Base-by-base conservation (phyloP, 2,797 vertebrate genomes). In the Notoglanidium macrostoma region DNA sequence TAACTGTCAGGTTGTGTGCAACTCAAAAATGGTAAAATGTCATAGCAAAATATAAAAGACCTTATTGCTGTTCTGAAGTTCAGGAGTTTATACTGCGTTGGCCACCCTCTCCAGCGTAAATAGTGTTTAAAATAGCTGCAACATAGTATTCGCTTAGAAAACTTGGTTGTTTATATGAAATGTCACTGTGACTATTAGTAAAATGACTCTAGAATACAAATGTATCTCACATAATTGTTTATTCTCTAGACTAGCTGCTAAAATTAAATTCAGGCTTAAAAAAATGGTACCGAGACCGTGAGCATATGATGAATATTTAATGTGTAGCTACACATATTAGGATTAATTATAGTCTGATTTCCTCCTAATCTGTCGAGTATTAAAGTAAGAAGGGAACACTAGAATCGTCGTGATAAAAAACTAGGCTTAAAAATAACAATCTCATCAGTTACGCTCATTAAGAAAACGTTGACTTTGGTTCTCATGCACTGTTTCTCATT, bases 381-480 rank as follows among this genome's bases (percentile, higher is more conserved):
- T 92, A 92, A 94, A 83, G 91, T 86, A 91, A 92, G 67, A 82
- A 92, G 88, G 72, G 91, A 92, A 89, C 89, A 90, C 84, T 59
- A 82, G 89, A 91, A 91, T 92, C 86, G 87, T 84, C 74, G 68
- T 89, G 90, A 92, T 85, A 19, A n/a, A 57, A 70, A 92, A 89
- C 59, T 79, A 78, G 81, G 92, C 87, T 89, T 87, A 90, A 89
- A 82, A 92, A 94, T 91, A 94, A 93, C 90, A 94, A 91, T 92
- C 90, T 87, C 88, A 92, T 86, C 85, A 89, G 91, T 94, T 92
- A 93, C 92, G 93, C 92, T 91, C 93, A 94, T 93, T 86, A 67
- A 87, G 90, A 92, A 93, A 93, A 95, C 90, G 92, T 5, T 49
- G 72, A 87, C 88, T 92, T 91, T 88, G 94, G 94, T 91, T 83